Evolutionary conservation across 1,140 invertebrate genomes (phyloP), one percentile per base, ranked within the genome.

Genomic region (Galendromus occidentalis): DNA sequence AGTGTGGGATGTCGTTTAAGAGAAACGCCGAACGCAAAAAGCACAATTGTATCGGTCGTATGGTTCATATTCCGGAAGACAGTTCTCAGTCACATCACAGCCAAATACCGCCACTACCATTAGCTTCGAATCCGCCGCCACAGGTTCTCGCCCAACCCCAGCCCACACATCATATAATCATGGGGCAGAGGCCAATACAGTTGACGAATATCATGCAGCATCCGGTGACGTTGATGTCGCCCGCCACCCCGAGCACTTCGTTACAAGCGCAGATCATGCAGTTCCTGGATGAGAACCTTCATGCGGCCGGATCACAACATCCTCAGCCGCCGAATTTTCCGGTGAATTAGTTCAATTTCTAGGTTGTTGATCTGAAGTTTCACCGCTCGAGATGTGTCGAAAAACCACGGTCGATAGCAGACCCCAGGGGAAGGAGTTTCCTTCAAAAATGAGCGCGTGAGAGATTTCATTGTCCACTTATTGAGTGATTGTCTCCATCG

Each of bases 1-100:
- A 64, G 29, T 71, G 66, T 72, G 73, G 71, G 2, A 71, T 73
- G 66, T 67, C 70, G 7, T 77, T 76, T 66, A 76, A 76, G 59
- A 71, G 71, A 14, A 59, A 59, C 51, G 51, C 51, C 51, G 51
- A 59, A 22, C 51, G 51, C 20, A 59, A 59, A 9, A 59, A 59
- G 51, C 51, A 59, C 33, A 59, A 59, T 25, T 59, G 51, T 33
- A 59, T 59, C 14, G 51, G 51, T 17, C 14, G 51, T 18, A 59
- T 59, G 51, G 51, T 59, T 17, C 51, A 59, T 59, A 59, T 59
- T 59, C 51, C 51, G 17, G 51, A 59, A 33, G 51, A 59, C 33
- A 59, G 51, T 9, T 59, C 51, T 17, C 51, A 59, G 22, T 59
- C 51, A 2, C 51, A 59, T 59, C 51, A 59, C 51, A 33, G 51